phyloP scores from a whole-genome alignment of 37 sponge, comb jelly and placozoan species.

The Chondrilla cf. caribensis region DNA sequence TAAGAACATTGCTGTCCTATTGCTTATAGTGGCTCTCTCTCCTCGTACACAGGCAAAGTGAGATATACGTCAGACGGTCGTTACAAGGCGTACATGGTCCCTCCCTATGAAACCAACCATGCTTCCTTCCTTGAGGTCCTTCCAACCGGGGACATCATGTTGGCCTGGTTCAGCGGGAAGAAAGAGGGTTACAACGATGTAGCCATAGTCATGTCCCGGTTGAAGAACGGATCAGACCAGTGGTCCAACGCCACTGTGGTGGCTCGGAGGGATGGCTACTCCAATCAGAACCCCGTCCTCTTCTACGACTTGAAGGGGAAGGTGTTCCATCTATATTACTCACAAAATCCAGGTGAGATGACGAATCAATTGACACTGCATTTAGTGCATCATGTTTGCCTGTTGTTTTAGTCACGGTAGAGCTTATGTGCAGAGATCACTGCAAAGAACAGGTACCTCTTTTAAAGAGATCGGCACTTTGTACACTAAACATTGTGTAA shows the following conservation, averaged over 20 bases:
- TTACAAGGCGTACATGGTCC: constrained; percentile 64
- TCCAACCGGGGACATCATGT: constrained; percentile 32
- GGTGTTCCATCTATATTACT: constrained; percentile 45
- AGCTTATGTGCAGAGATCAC: no score
- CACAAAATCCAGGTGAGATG: constrained; percentile 48
- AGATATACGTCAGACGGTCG: constrained; percentile 47
- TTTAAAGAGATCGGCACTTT: no score
- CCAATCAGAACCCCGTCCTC: constrained; percentile 70
- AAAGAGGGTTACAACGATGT: constrained; percentile 44
- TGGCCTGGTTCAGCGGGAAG: constrained; percentile 66
- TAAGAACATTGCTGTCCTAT: no score
- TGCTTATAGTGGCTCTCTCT: no score
- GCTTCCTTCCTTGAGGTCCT: constrained; percentile 64
- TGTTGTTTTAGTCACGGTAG: no score
- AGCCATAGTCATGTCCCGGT: constrained; percentile 42
- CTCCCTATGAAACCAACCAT: constrained; percentile 50
- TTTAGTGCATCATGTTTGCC: no score
- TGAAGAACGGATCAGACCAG: constrained; percentile 13
- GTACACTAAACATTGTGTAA: no score
- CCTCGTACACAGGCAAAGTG: constrained; percentile 2
- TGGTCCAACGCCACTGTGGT: constrained; percentile 46
- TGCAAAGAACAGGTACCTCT: no score
- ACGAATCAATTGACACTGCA: no score
- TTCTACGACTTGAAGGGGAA: constrained; percentile 19
- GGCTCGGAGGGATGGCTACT: constrained; percentile 50